Conservation (phyloP, 2,797 vertebrate genomes). For the Nyctibius grandis region DNA sequence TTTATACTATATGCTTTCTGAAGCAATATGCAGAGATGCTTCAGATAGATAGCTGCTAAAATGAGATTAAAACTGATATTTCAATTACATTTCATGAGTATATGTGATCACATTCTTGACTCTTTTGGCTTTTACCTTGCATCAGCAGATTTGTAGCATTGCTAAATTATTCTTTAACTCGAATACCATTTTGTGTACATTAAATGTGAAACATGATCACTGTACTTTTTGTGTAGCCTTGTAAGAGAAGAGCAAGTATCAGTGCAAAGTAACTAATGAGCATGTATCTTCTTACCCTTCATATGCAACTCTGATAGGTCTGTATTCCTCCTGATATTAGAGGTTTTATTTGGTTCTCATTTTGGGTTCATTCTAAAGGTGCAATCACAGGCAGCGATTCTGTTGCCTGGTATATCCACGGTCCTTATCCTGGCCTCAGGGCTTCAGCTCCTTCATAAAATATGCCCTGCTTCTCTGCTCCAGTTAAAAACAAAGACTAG, state of each 20-base stretch:
- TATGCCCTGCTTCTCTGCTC: neutral
- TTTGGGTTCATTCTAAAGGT: neutral
- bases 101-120: neutral
- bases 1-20: neutral
- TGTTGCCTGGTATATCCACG: neutral
- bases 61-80: neutral
- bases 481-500: neutral
- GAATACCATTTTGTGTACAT: neutral
- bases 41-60: neutral
- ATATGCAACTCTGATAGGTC: neutral
- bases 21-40: neutral
- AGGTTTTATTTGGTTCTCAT: neutral
- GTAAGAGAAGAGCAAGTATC: neutral
- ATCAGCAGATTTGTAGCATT: neutral
- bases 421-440: neutral
- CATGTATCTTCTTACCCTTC: neutral
- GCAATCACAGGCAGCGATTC: neutral
- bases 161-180: neutral
- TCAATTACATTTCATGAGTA: neutral
- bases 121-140: neutral
- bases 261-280: neutral
- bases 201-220: neutral
- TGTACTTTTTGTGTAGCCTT: neutral
- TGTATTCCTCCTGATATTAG: neutral
- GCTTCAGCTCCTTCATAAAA: neutral